These are phyloP conservation scores for Gnathonemus longibarbis DNA, from an alignment of 2,113 vertebrate species.

Conservation along the genomic window DNA sequence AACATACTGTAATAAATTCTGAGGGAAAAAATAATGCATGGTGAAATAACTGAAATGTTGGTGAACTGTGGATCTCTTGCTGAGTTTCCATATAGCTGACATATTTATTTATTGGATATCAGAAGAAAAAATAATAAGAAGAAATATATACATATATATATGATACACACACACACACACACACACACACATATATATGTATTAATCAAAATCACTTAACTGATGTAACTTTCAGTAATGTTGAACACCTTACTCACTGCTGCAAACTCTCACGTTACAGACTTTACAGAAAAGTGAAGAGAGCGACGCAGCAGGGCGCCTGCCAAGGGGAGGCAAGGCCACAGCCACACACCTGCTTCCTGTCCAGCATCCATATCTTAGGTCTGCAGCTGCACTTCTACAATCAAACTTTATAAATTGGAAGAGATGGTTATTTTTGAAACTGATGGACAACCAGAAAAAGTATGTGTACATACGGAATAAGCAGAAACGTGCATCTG, in stretches of 20 bases:
- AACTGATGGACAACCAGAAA: neutral
- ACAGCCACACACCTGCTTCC: neutral
- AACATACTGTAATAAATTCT: neutral
- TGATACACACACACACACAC: too few species aligned
- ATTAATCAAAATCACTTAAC: neutral
- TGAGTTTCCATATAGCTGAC: neutral
- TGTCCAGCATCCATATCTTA: neutral
- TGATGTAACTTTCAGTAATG: neutral
- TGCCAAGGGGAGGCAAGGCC: neutral
- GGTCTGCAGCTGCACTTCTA: neutral
- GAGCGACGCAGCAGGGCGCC: neutral
- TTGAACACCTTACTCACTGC: neutral
- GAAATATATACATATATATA: too few species aligned
- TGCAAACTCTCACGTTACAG: neutral
- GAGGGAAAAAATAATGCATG: neutral
- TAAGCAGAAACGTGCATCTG: neutral
- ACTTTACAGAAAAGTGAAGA: neutral
- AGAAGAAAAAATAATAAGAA: neutral
- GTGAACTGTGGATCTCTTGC: neutral
- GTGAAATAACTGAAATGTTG: neutral
- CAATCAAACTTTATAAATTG: neutral
- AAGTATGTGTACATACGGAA: neutral
- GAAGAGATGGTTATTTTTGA: neutral
- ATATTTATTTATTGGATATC: neutral
- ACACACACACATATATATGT: neutral